Evolutionary conservation across 1,140 invertebrate species (phyloP).

Genomic region (Hermetia illucens): DNA sequence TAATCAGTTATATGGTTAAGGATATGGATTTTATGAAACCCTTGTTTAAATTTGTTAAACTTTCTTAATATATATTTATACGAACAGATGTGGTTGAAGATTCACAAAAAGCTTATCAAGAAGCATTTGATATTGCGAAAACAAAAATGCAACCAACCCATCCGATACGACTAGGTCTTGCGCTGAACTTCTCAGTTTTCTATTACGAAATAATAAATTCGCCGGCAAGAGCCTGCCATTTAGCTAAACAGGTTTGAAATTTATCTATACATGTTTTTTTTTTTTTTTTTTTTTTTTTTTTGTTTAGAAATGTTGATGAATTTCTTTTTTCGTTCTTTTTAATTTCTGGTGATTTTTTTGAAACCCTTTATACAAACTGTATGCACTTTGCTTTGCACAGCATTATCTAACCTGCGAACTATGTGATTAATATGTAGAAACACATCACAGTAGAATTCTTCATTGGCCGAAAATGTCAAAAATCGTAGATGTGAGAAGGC

Average conservation of each 20-base stretch:
- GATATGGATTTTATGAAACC: too few species aligned
- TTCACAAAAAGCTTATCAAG: constrained; percentile 96
- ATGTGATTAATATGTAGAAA: too few species aligned
- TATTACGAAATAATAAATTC: constrained; percentile 99
- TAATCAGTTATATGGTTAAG: too few species aligned
- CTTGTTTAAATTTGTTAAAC: too few species aligned
- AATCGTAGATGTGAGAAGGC: too few species aligned
- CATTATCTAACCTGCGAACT: too few species aligned
- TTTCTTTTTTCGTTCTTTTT: background rate
- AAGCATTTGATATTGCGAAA: constrained; percentile 97
- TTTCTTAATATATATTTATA: too few species aligned
- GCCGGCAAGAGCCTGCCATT: constrained; percentile 89
- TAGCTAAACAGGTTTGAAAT: constrained; percentile 83
- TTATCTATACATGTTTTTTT: constrained; percentile 8
- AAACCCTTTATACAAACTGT: too few species aligned
- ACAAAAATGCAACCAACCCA: constrained; percentile 97
- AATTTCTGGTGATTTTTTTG: background rate
- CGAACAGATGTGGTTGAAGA: constrained; percentile 86
- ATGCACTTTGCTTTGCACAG: too few species aligned
- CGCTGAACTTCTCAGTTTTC: constrained; percentile 97
- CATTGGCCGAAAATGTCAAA: too few species aligned
- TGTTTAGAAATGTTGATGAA: background rate
- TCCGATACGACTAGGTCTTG: constrained; percentile 90
- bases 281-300: background rate
- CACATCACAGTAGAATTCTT: too few species aligned